phyloP scores from a whole-genome alignment of 1,140 invertebrate species.

The Eurytemora carolleeae region DNA sequence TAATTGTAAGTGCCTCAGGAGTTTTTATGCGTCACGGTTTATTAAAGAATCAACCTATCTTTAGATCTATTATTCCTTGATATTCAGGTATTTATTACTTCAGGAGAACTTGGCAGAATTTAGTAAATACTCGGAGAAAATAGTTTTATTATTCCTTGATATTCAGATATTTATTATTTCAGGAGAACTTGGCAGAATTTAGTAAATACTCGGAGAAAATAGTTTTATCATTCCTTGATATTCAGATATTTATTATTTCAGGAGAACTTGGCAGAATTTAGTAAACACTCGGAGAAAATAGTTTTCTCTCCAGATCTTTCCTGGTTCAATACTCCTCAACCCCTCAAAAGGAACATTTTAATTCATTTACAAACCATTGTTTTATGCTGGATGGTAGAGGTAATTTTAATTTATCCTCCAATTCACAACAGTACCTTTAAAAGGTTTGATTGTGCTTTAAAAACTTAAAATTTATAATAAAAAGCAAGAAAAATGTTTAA shows the following conservation, averaged over 20 bases:
- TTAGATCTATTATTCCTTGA: too few species aligned
- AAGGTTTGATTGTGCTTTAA: neutral
- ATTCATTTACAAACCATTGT: neutral
- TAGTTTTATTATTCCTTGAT: too few species aligned
- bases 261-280: neutral
- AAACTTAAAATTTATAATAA: neutral
- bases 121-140: too few species aligned
- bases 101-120: too few species aligned
- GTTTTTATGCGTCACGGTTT: too few species aligned
- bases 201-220: too few species aligned
- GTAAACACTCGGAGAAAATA: neutral
- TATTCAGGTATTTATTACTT: too few species aligned
- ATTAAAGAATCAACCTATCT: too few species aligned
- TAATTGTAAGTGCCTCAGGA: too few species aligned
- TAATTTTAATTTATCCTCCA: neutral
- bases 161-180: too few species aligned
- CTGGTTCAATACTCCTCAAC: neutral
- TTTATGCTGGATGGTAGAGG: neutral
- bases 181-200: too few species aligned
- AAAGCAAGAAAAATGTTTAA: neutral
- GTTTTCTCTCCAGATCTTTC: neutral
- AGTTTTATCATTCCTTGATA: neutral
- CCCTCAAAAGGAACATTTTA: neutral
- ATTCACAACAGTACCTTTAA: neutral
- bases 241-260: neutral